phyloP scores from a whole-genome alignment of 1,140 invertebrate genomes.

The Luehdorfia chinensis region DNA sequence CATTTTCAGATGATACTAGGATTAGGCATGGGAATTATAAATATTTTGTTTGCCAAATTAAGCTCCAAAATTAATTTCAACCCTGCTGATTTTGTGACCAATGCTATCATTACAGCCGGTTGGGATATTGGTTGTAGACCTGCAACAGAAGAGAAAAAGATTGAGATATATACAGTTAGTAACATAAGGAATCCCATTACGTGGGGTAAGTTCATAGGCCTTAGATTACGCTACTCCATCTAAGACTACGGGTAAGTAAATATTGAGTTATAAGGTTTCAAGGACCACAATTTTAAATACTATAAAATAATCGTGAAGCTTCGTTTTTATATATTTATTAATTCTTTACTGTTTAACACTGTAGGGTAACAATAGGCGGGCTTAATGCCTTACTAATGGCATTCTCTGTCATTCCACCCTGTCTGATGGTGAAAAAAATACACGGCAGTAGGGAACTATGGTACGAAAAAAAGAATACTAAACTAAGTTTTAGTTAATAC shows the following conservation, averaged over 20 bases:
- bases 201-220: not conserved
- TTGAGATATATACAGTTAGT: conserved; percentile 6
- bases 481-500: no score
- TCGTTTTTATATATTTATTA: no score
- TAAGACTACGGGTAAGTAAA: not conserved
- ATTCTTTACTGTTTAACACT: no score
- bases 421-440: no score
- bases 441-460: no score
- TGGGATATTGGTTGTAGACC: conserved; percentile 6
- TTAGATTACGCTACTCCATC: not conserved
- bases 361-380: no score
- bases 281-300: no score
- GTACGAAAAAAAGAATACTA: no score
- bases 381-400: no score
- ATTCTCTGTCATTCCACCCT: no score
- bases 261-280: no score
- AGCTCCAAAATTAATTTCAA: not conserved
- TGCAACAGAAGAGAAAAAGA: not conserved
- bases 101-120: conserved; percentile 12
- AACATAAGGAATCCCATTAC: conserved; percentile 6
- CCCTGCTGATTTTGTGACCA: conserved; percentile 15
- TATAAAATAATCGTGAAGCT: no score
- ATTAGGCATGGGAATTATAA: not conserved
- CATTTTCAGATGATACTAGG: conserved; percentile 4
- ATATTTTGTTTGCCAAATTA: not conserved